Conservation (phyloP, 2,888 invertebrate species). For the Sialis fuliginosa region DNA sequence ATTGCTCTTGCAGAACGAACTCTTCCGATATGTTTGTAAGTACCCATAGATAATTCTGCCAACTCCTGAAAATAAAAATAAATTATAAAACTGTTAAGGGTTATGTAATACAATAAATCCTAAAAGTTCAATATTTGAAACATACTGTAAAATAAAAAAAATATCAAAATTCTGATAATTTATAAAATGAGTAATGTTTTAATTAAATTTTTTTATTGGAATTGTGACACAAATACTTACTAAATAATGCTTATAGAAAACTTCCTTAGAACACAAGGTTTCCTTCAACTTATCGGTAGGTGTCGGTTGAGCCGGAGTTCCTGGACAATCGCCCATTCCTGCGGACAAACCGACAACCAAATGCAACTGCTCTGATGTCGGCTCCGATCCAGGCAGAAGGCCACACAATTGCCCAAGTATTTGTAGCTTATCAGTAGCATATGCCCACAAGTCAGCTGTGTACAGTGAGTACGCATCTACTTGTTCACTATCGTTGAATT, state of each 20-base stretch:
- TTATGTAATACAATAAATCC: too few species aligned
- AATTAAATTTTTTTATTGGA: too few species aligned
- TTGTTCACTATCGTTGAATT: constrained; percentile 43
- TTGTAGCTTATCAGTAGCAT: constrained; percentile 53
- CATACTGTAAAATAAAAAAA: too few species aligned
- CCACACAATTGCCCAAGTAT: constrained; percentile 82
- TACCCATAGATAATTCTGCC: constrained; percentile 88
- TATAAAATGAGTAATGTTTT: too few species aligned
- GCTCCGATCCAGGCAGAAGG: constrained; percentile 64
- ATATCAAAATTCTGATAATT: too few species aligned
- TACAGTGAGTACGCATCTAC: constrained; percentile 63
- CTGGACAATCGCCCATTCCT: constrained; percentile 64
- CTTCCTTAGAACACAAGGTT: constrained; percentile 73
- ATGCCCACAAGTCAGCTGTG: constrained; percentile 74
- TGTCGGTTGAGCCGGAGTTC: constrained; percentile 30
- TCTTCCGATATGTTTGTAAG: constrained; percentile 78
- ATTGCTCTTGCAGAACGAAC: constrained; percentile 72
- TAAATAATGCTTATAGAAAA: constrained; percentile 79
- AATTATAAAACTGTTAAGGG: background rate
- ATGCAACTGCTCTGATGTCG: constrained; percentile 76
- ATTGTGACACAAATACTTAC: constrained; percentile 21
- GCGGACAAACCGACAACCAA: constrained; percentile 78
- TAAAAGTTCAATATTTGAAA: too few species aligned
- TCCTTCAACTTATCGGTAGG: constrained; percentile 77
- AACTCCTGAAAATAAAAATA: constrained; percentile 39